phyloP scores from a whole-genome alignment of 2,113 vertebrate genomes.

The Penelope pileata region DNA sequence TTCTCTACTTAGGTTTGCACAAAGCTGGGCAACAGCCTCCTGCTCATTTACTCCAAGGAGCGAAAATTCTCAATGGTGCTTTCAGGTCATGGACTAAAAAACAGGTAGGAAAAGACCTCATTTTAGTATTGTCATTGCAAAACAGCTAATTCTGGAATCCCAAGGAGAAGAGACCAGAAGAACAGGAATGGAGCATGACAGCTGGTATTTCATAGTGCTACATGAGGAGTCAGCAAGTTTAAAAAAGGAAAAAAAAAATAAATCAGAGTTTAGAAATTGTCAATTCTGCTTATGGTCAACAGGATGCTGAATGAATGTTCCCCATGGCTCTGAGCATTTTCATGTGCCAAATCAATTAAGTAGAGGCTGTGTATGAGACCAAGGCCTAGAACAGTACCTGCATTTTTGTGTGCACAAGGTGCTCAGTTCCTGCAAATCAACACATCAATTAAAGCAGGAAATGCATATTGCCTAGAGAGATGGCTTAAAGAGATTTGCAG shows the following conservation, averaged over 20 bases:
- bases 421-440: neutral
- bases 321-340: neutral
- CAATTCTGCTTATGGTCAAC: neutral
- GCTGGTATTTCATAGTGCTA: neutral
- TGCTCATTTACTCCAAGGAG: conserved; percentile 92
- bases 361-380: accelerated
- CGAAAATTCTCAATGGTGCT: conserved; percentile 98
- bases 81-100: conserved; percentile 99
- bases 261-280: neutral
- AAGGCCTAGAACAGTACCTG: neutral
- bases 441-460: neutral
- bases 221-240: neutral
- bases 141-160: neutral
- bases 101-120: conserved; percentile 81
- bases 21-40: conserved; percentile 94
- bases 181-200: accelerated
- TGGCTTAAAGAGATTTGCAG: neutral
- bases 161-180: neutral
- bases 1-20: conserved; percentile 86
- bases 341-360: neutral
- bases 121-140: neutral
- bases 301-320: neutral
- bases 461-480: neutral
- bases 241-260: neutral
- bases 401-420: neutral